Evolutionary conservation across 2,888 invertebrate species (phyloP), one percentile per base, ranked within the genome.

Genomic region (Ashinkailepas kermadecensis): DNA sequence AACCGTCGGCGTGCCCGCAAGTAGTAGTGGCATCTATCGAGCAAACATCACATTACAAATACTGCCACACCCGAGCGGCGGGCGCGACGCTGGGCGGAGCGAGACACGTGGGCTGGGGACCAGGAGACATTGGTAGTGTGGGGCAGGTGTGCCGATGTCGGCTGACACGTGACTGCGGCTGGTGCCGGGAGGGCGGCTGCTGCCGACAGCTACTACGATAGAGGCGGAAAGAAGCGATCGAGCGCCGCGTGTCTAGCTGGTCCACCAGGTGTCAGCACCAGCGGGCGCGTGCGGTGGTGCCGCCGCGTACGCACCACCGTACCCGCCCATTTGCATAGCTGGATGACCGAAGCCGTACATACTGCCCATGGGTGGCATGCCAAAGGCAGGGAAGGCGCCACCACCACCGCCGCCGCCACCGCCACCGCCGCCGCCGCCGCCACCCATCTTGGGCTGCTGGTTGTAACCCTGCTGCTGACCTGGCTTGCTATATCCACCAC

Each of bases 371-470:
- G 84, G 82, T 81, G 84, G 85, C 78, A 88, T 88, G 83, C 89
- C 88, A 85, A 89, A 89, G 86, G 89, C 89, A 21, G 89, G 87
- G 58, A 88, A 87, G 39, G 88, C 89, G 74, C 67, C 67, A 25
- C 70, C 70, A 39, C 70, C 70, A 12, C 70, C 70, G 25, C 70
- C 70, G 25, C 25, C 70, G 62, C 62, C 62, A 13, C 18, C 18
- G 18, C 1, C 62, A 85, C 89, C 89, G n/a, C 87, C 87, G 81
- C 86, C 85, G 81, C 86, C 86, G 80, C 86, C 85, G 82, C 86
- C 86, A 81, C 86, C 86, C 82, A 23, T 82, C 82, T 18, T 57
- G 59, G 59, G 59, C 59, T 59, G 59, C 59, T 67, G 65, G 10
- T 62, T 80, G 81, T 82, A 80, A 56, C 83, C 59, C 59, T 59